A percentile compares a stretch with the other conserved stretches of the same genome.
Conservation (phyloP, 2,113 vertebrate genomes). For the Thomomys bottae region DNA sequence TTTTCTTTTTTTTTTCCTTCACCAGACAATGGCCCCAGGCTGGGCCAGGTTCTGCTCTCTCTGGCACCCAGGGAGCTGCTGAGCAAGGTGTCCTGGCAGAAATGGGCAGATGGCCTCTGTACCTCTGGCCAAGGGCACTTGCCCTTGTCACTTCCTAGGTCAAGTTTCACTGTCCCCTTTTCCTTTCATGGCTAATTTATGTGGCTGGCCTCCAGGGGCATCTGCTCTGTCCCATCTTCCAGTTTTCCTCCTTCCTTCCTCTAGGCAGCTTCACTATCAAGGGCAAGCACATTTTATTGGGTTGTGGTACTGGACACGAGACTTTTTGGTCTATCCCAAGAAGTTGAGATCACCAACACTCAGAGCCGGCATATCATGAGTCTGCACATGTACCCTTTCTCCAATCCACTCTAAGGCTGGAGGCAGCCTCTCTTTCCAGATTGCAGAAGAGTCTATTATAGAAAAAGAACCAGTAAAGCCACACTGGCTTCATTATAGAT, state of each 20-base stretch:
- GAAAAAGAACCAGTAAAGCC: neutral
- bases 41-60: neutral
- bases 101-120: neutral
- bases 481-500: neutral
- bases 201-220: neutral
- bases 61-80: neutral
- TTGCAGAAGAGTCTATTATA: neutral
- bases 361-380: no score
- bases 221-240: neutral
- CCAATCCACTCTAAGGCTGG: neutral
- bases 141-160: neutral
- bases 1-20: conserved; percentile 46
- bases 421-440: neutral
- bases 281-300: conserved; percentile 48
- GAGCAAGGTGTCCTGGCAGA: neutral
- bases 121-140: neutral
- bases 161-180: neutral
- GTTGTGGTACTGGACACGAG: neutral
- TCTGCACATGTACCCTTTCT: no score
- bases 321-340: neutral
- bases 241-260: neutral
- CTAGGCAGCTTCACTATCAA: neutral
- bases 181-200: neutral
- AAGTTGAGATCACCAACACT: no score
- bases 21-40: conserved; percentile 17